Conservation (phyloP, 2,888 invertebrate genomes). For the Ferrisia virgata region DNA sequence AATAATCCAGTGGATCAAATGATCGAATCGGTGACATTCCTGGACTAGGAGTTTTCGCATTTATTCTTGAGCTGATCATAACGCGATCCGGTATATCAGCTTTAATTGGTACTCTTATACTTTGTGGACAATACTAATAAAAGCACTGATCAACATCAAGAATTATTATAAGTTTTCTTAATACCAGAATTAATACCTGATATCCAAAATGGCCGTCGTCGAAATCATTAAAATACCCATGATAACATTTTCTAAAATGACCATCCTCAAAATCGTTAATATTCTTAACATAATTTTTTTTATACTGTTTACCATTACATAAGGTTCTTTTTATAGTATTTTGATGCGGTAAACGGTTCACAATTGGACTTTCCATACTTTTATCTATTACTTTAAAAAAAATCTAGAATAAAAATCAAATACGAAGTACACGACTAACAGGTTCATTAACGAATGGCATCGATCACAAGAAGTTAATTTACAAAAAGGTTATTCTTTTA, state of each 20-base stretch:
- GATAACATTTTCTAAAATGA: constrained; percentile 34
- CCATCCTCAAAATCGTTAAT: constrained; percentile 36
- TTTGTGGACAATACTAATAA: background rate
- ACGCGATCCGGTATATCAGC: constrained; percentile 42
- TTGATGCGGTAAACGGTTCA: constrained; percentile 40
- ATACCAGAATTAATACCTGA: constrained; percentile 2
- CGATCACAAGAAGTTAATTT: background rate
- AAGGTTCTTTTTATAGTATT: constrained; percentile 30
- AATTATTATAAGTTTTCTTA: background rate
- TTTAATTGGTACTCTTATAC: constrained; percentile 36
- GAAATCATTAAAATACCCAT: constrained; percentile 37
- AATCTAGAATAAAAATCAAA: constrained; percentile 10
- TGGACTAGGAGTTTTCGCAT: constrained; percentile 26
- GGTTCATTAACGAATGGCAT: constrained; percentile 10
- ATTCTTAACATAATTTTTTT: constrained; percentile 38
- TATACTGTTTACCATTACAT: constrained; percentile 35
- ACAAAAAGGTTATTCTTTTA: background rate
- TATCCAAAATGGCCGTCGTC: constrained; percentile 45
- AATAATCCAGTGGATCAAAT: constrained; percentile 37
- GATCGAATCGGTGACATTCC: constrained; percentile 33
- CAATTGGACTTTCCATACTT: constrained; percentile 39
- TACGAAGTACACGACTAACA: background rate
- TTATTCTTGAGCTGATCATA: constrained; percentile 38
- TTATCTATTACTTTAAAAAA: constrained; percentile 7
- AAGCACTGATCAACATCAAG: background rate